These are phyloP conservation scores for Prionace glauca DNA, from an alignment of 2,797 vertebrate genomes.

Conservation along the genomic window DNA sequence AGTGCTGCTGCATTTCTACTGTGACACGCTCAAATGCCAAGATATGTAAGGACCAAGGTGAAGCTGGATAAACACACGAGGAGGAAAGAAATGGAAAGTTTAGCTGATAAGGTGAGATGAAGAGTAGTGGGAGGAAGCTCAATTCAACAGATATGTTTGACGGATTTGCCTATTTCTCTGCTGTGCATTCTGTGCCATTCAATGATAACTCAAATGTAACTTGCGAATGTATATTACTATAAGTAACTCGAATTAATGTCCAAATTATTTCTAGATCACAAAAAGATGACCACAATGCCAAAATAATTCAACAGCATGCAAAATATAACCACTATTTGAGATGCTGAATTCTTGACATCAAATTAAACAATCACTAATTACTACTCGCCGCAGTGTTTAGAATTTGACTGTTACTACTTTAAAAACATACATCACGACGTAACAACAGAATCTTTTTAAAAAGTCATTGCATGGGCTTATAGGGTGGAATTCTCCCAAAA, in stretches of 20 bases:
- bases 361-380: background rate
- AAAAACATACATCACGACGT: background rate
- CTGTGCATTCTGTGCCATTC: background rate
- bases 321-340: background rate
- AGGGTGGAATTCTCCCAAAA: too few species aligned
- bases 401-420: background rate
- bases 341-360: background rate
- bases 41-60: background rate
- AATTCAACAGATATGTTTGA: background rate
- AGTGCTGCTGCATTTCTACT: background rate
- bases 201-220: background rate
- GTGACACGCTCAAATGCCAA: background rate
- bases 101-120: background rate
- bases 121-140: background rate
- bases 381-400: background rate
- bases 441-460: background rate
- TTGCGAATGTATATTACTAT: background rate
- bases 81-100: background rate
- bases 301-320: background rate
- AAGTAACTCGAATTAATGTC: background rate
- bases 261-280: background rate
- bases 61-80: background rate
- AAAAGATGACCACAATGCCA: background rate
- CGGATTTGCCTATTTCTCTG: too few species aligned
- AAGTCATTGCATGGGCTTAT: too few species aligned